Evolutionary conservation across 2,113 vertebrate species (phyloP).

Genomic region (Pontoporia blainvillei): DNA sequence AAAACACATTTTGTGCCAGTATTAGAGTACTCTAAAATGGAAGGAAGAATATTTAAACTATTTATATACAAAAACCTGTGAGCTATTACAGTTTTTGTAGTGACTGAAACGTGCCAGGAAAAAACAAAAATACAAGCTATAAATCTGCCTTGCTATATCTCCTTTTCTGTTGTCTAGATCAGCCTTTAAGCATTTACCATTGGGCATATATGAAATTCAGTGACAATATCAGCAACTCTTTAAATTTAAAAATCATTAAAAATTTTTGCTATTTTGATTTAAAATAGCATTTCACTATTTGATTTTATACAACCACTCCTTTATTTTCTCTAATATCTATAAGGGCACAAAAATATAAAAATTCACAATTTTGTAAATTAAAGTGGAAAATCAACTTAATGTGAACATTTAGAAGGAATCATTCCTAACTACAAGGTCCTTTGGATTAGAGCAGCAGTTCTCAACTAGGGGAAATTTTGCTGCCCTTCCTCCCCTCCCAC

Average conservation of each 20-base stretch:
- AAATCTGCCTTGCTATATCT: background rate
- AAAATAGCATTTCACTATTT: background rate
- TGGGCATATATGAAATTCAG: background rate
- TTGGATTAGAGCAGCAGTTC: background rate
- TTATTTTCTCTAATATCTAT: background rate
- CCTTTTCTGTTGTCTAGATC: background rate
- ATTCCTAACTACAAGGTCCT: background rate
- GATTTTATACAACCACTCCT: background rate
- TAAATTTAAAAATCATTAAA: background rate
- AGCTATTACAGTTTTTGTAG: background rate
- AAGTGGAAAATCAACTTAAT: background rate
- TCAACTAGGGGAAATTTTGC: background rate
- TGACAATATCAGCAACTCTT: background rate
- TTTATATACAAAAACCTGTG: background rate
- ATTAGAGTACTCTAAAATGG: background rate
- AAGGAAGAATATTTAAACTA: background rate
- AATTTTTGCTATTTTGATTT: background rate
- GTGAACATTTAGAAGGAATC: background rate
- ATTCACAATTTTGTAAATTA: background rate
- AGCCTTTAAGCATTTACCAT: background rate
- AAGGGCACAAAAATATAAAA: background rate
- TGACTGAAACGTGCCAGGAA: background rate
- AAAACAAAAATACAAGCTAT: background rate
- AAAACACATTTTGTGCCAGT: background rate
- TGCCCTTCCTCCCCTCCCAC: background rate